Base-by-base conservation (phyloP, 2,888 invertebrate species). In the Lithophane leautieri region DNA sequence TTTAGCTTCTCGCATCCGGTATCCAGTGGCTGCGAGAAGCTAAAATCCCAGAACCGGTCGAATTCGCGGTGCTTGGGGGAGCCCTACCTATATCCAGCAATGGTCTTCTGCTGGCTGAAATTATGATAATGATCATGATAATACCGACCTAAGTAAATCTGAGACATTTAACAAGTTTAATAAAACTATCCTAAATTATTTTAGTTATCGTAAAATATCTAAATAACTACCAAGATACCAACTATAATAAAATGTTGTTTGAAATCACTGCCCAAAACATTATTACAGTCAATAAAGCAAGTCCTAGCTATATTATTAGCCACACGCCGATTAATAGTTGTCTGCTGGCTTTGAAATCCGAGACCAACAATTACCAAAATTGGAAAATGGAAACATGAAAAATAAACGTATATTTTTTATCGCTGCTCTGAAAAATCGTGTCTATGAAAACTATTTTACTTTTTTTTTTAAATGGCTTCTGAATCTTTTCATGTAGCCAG, bases 351-450 rank as follows among this genome's bases (percentile, higher is more conserved):
- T 80, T 81, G 70, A 74, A 67, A 84, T 66, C 50, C 58, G 62
- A 81, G 42, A 63, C 54, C 60, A 62, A 74, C 42, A 62, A 60
- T 81, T 63, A 81, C 11, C 22, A 28, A 80, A 70, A 67, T 80
- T 73, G 60, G 14, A 69, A 72, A 79, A 68, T 63, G 14, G 34
- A 47, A 71, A 47, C 47, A n/a, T 79, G 50, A 61, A 65, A 72
- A 69, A 79, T 40, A 63, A 63, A 72, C 28, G 58, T 56, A 52
- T 66, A 50, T 73, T 52, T 78, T 50, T 61, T 11, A 47, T 50
- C 40, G 19, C 22, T 28, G 16, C 34, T n/a, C 28, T 42, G 28
- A 60, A 34, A 56, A 63, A 42, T 71, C 3, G 22, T 71, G 44
- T 69, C n/a, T 61, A 52, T 69, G 50, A 52, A 25, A 40, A 12